Percentiles rank a stretch among this genome's conserved stretches.
Conservation (phyloP, 2,113 vertebrate genomes). For the Tiliqua scincoides region DNA sequence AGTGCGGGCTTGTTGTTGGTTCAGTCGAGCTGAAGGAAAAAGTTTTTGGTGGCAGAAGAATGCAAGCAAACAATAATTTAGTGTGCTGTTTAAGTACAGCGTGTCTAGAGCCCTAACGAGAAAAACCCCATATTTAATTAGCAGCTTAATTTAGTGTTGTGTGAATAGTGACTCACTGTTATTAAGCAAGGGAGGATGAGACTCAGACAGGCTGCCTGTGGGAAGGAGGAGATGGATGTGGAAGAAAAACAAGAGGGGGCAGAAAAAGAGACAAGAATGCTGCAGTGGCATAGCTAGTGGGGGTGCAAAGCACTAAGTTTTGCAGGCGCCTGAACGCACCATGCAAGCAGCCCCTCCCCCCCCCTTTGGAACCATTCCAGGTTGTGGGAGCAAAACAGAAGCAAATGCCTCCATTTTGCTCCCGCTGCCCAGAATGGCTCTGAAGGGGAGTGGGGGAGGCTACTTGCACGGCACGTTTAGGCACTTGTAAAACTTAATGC, state of each 20-base stretch:
- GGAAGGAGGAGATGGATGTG: neutral
- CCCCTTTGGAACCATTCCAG: too few relatives aligned
- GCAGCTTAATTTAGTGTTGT: slow-evolving; percentile 59
- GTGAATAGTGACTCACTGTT: slow-evolving; percentile 55
- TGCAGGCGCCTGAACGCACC: too few relatives aligned
- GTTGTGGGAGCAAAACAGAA: too few relatives aligned
- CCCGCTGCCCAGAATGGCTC: too few relatives aligned
- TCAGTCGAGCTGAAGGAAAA: slow-evolving; percentile 31
- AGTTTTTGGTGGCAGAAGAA: slow-evolving; percentile 6
- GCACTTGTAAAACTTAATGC: too few relatives aligned
- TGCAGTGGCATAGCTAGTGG: too few relatives aligned
- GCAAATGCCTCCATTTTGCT: too few relatives aligned
- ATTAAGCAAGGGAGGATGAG: slow-evolving; percentile 38
- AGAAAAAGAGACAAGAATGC: neutral
- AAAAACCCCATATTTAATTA: slow-evolving; percentile 65
- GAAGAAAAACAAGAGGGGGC: neutral
- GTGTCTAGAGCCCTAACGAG: slow-evolving; percentile 50
- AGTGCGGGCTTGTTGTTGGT: slow-evolving; percentile 47
- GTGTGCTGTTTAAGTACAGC: slow-evolving; percentile 51
- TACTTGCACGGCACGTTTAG: too few relatives aligned
- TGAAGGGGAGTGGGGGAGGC: too few relatives aligned
- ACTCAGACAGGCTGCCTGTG: neutral
- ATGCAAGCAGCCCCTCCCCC: too few relatives aligned
- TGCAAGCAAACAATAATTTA: slow-evolving; percentile 57
- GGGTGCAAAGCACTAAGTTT: too few relatives aligned